A percentile compares a stretch with the other conserved stretches of the same genome.
Conservation (phyloP, 2,888 invertebrate genomes). For the Chalcosyrphus nemorum region DNA sequence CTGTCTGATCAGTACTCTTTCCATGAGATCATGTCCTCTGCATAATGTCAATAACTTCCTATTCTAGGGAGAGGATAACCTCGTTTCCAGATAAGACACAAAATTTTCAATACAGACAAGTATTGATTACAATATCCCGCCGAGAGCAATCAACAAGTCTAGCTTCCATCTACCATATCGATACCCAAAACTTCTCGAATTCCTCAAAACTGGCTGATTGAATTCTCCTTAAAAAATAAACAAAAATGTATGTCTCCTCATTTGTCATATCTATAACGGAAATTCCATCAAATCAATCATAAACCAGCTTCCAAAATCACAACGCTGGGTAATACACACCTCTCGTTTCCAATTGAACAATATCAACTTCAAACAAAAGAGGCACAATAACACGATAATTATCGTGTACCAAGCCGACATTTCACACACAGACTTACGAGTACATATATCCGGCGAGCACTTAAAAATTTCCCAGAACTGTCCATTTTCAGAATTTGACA, state of each 20-base stretch:
- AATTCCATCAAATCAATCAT: not conserved
- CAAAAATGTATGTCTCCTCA: not conserved
- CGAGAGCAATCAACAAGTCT: too few species aligned
- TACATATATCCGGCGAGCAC: not conserved
- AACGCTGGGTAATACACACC: not conserved
- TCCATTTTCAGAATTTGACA: not conserved
- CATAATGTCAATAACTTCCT: too few species aligned
- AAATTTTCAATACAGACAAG: too few species aligned
- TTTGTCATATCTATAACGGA: not conserved
- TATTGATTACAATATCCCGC: too few species aligned
- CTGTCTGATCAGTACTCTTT: too few species aligned
- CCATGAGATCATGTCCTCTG: too few species aligned
- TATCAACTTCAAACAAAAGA: not conserved
- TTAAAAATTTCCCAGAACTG: constrained; percentile 19
- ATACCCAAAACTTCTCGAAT: too few species aligned
- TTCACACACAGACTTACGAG: not conserved
- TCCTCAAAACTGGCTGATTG: not conserved
- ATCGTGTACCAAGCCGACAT: not conserved
- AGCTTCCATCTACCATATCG: too few species aligned
- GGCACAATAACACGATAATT: not conserved
- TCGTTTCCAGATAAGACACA: too few species aligned
- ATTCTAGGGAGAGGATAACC: too few species aligned
- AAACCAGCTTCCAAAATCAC: not conserved
- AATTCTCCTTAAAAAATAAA: too few species aligned
- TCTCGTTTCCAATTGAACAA: not conserved